Conservation (phyloP, 2,888 invertebrate species). For the Acleris sparsana region DNA sequence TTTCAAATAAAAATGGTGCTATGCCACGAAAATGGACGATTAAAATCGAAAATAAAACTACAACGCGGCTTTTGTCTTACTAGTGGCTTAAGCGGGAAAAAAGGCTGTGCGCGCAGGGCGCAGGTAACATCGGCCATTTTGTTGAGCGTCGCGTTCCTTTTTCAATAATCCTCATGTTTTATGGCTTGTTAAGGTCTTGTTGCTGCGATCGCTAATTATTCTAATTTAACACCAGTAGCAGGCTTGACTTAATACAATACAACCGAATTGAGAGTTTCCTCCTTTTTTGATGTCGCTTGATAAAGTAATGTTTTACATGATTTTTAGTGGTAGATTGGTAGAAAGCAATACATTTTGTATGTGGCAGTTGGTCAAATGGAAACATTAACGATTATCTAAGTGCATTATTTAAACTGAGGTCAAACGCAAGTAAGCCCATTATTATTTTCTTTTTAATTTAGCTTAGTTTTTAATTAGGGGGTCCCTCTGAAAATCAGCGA, state of each 20-base stretch:
- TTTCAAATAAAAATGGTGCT: slow-evolving; percentile 58
- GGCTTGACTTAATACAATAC: slow-evolving; percentile 47
- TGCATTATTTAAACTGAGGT: no score
- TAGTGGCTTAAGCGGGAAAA: slow-evolving; percentile 74
- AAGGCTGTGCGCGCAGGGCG: slow-evolving; percentile 55
- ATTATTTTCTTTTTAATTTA: no score
- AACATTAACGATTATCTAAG: no score
- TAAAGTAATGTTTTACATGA: no score
- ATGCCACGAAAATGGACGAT: slow-evolving; percentile 67
- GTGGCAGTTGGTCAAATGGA: no score
- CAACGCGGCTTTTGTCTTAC: slow-evolving; percentile 76
- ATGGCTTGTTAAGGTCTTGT: slow-evolving; percentile 76
- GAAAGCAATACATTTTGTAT: no score
- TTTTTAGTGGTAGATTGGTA: no score
- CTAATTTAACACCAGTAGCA: slow-evolving; percentile 64
- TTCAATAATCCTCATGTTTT: slow-evolving; percentile 79
- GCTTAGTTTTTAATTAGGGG: no score
- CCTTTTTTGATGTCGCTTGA: not conserved
- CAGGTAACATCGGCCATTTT: slow-evolving; percentile 76
- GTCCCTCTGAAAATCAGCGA: no score
- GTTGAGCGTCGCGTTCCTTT: slow-evolving; percentile 65
- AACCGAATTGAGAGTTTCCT: not conserved
- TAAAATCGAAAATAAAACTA: slow-evolving; percentile 75
- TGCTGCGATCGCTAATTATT: slow-evolving; percentile 69
- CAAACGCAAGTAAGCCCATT: no score